Percentiles rank a stretch among this genome's conserved stretches.
Conservation (phyloP, 2,113 vertebrate species). For the Trematomus loennbergii region DNA sequence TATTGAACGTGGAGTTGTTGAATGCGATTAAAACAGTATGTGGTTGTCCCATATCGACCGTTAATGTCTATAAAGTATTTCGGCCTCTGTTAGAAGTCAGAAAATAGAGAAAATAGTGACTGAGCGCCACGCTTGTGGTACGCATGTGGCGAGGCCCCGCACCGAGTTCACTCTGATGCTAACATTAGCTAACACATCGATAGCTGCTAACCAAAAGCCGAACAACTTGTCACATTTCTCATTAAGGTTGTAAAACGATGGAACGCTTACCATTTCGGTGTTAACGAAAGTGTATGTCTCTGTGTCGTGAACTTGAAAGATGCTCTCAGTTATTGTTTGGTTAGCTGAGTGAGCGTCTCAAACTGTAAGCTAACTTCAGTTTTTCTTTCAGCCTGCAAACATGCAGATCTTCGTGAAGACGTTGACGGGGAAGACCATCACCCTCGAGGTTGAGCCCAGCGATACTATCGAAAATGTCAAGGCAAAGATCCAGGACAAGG, state of each 20-base stretch:
- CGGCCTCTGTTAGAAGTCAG: rapidly evolving
- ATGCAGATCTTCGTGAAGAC: constrained; percentile 98
- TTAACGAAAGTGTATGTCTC: rapidly evolving
- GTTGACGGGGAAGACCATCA: constrained; percentile 94
- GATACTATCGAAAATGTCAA: constrained; percentile 95
- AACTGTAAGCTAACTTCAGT: not conserved
- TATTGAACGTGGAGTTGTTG: rapidly evolving
- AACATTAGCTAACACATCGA: constrained; percentile 13
- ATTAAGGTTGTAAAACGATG: rapidly evolving
- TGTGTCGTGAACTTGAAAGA: too few species aligned
- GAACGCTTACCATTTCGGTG: rapidly evolving
- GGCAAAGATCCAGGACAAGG: constrained; percentile 93
- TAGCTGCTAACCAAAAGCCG: not conserved
- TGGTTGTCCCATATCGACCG: rapidly evolving
- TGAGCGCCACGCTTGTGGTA: not conserved
- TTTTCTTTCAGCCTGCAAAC: constrained; percentile 73
- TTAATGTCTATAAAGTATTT: rapidly evolving
- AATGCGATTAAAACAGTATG: not conserved
- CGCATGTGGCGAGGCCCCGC: constrained; percentile 76
- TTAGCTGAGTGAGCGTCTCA: not conserved
- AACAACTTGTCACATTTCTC: rapidly evolving
- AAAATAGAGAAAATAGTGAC: not conserved
- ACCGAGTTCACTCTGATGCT: not conserved
- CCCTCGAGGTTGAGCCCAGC: constrained; percentile 92
- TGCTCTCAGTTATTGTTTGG: not conserved